Percentiles rank a stretch among this genome's conserved stretches.
These are phyloP conservation scores for Xyliphius kryptos DNA, from an alignment of 2,113 vertebrate species.

Conservation along the genomic window DNA sequence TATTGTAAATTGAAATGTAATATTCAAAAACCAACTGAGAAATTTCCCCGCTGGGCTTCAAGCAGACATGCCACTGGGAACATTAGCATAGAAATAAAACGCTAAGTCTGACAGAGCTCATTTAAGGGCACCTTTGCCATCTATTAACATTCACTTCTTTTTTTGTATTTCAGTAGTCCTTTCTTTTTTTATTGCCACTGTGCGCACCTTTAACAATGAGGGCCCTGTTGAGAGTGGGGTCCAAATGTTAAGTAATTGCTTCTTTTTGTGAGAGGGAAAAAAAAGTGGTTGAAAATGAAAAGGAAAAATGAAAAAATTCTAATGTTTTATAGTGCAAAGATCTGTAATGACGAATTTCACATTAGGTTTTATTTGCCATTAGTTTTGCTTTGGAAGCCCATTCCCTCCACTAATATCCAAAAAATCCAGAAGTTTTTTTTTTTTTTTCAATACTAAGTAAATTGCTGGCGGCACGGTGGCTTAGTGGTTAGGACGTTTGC, in stretches of 20 bases:
- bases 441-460: too few relatives aligned
- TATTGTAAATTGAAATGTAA: slow-evolving; percentile 51
- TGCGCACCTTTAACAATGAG: slow-evolving; percentile 26
- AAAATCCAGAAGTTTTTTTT: too few relatives aligned
- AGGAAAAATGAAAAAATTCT: too few relatives aligned
- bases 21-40: slow-evolving; percentile 40
- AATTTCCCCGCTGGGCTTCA: slow-evolving; percentile 47
- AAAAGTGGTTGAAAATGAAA: too few relatives aligned
- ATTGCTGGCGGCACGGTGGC: too few relatives aligned
- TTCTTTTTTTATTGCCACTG: slow-evolving; percentile 22
- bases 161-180: slow-evolving; percentile 44
- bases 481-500: too few relatives aligned
- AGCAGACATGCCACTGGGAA: slow-evolving; percentile 40
- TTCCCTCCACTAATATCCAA: too few relatives aligned
- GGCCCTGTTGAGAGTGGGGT: slow-evolving; percentile 25
- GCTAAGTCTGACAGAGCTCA: slow-evolving; percentile 29
- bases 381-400: too few relatives aligned
- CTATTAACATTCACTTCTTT: slow-evolving; percentile 35
- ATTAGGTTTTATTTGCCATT: too few relatives aligned
- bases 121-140: slow-evolving; percentile 31
- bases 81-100: slow-evolving; percentile 64
- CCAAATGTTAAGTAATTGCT: slow-evolving; percentile 36
- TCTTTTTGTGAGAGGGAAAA: too few relatives aligned
- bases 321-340: too few relatives aligned
- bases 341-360: too few relatives aligned